Evolutionary conservation across 2,113 vertebrate species (phyloP).

Genomic region (Mystacornis crossleyi): DNA sequence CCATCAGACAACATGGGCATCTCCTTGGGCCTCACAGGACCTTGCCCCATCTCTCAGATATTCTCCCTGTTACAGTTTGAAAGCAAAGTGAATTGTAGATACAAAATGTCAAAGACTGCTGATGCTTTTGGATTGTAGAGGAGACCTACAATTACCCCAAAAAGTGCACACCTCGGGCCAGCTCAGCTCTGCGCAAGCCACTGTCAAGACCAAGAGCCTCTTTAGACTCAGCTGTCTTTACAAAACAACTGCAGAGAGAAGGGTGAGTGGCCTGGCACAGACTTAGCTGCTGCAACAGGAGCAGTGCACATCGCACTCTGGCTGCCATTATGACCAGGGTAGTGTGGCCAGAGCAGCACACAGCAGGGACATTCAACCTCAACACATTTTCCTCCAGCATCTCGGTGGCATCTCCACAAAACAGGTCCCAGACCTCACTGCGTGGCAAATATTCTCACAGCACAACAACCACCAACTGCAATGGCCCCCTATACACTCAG

Average conservation of each 20-base stretch:
- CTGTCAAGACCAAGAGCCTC: background rate
- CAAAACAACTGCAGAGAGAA: background rate
- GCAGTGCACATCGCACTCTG: accelerated
- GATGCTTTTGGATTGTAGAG: background rate
- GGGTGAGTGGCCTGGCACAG: background rate
- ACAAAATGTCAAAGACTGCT: background rate
- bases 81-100: background rate
- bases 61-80: background rate
- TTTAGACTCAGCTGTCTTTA: background rate
- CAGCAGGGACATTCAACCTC: background rate
- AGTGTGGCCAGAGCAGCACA: background rate
- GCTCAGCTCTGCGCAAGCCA: background rate
- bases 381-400: background rate
- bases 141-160: background rate
- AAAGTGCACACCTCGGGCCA: background rate
- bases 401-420: background rate
- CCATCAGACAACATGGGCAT: background rate
- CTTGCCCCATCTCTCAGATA: background rate
- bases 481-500: accelerated
- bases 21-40: background rate
- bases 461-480: background rate
- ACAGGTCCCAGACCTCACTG: background rate
- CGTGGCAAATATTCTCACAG: background rate
- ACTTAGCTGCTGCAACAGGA: background rate
- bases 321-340: background rate